Evolutionary conservation across 2,888 invertebrate genomes (phyloP).

Genomic region (Stenoptilia bipunctidactyla): DNA sequence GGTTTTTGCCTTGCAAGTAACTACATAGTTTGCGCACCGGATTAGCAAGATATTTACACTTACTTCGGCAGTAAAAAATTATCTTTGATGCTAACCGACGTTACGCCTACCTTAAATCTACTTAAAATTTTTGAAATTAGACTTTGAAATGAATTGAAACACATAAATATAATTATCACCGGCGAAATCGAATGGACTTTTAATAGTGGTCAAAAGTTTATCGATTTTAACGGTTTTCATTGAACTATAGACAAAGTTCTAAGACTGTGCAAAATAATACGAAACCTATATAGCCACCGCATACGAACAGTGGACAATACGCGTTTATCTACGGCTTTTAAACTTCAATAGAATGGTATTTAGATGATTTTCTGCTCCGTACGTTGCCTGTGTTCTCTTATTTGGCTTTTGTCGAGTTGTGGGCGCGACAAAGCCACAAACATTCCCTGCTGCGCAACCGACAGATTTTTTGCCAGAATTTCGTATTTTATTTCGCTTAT

Average conservation of each 20-base stretch:
- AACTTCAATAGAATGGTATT: slow-evolving; percentile 65
- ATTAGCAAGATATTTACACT: not conserved
- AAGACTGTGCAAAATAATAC: slow-evolving; percentile 42
- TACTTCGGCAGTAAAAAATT: not conserved
- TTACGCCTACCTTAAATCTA: not conserved
- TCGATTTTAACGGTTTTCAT: slow-evolving; percentile 24
- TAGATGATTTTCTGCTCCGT: slow-evolving; percentile 49
- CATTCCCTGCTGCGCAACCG: slow-evolving; percentile 61
- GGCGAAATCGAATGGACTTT: slow-evolving; percentile 12
- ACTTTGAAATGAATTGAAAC: not conserved
- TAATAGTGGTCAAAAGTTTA: slow-evolving; percentile 8
- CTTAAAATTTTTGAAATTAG: not conserved
- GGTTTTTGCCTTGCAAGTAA: slow-evolving; percentile 32
- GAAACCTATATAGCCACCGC: slow-evolving; percentile 66
- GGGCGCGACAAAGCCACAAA: slow-evolving; percentile 70
- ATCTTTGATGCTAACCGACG: slow-evolving; percentile 2
- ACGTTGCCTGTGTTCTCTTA: slow-evolving; percentile 56
- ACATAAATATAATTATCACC: slow-evolving; percentile 38
- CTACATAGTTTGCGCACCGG: slow-evolving; percentile 16
- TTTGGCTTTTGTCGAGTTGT: slow-evolving; percentile 66
- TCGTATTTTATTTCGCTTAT: slow-evolving; percentile 65
- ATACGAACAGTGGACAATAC: slow-evolving; percentile 51
- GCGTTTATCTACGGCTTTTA: slow-evolving; percentile 65
- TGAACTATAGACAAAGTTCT: slow-evolving; percentile 15
- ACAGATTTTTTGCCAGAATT: slow-evolving; percentile 51